Conservation (phyloP, 1,140 invertebrate genomes). For the Holcopasites calliopsidis region DNA sequence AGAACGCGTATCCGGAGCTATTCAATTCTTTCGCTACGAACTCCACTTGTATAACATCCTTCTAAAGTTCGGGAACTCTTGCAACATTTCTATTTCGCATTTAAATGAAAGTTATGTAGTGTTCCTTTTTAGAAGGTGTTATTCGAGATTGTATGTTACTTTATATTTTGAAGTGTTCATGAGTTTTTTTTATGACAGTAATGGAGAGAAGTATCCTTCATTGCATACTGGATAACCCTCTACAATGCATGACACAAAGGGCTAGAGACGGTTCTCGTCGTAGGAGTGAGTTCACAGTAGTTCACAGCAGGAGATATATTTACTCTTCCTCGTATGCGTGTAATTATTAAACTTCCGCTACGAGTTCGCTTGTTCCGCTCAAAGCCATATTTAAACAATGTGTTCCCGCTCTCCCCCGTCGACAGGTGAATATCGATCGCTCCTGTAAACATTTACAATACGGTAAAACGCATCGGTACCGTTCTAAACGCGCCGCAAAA, state of each 20-base stretch:
- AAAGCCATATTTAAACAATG: conserved; percentile 16
- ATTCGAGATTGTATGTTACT: too few relatives aligned
- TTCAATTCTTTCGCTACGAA: too few relatives aligned
- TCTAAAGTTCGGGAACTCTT: too few relatives aligned
- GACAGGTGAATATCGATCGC: neutral
- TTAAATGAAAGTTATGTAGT: too few relatives aligned
- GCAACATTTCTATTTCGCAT: too few relatives aligned
- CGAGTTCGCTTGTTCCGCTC: neutral
- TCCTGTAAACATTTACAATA: neutral
- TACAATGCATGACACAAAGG: neutral
- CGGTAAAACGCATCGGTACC: neutral
- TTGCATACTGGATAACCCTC: neutral
- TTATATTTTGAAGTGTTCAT: too few relatives aligned
- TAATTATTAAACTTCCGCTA: conserved; percentile 8
- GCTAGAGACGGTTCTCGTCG: neutral
- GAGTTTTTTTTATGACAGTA: too few relatives aligned
- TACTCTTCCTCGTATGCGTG: neutral
- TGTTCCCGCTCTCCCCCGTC: neutral
- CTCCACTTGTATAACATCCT: too few relatives aligned
- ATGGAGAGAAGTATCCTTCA: neutral
- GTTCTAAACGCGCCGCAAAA: neutral
- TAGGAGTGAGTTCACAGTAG: neutral
- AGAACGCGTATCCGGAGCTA: too few relatives aligned
- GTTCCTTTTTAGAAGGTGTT: too few relatives aligned
- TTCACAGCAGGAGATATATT: neutral